Percentiles rank a stretch among this genome's conserved stretches.
These are phyloP conservation scores for Venusia cambrica DNA, from an alignment of 2,888 invertebrate genomes.

Conservation along the genomic window DNA sequence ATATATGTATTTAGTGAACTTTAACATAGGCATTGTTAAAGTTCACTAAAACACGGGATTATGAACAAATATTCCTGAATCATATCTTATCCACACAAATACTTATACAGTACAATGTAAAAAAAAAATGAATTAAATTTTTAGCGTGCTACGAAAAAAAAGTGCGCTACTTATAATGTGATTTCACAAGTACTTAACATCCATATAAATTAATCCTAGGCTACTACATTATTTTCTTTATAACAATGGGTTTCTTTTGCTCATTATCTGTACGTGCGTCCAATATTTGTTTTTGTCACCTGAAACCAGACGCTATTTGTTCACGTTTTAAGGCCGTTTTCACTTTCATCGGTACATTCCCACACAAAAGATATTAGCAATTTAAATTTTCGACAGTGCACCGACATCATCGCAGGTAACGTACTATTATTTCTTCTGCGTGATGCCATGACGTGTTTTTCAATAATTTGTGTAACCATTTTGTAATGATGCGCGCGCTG, in stretches of 20 bases:
- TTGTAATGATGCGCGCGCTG: slow-evolving; percentile 11
- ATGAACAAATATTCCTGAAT: no score
- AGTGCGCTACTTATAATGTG: no score
- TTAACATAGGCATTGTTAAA: no score
- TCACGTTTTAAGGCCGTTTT: slow-evolving; percentile 73
- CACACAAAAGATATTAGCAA: slow-evolving; percentile 37
- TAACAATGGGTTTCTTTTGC: slow-evolving; percentile 26
- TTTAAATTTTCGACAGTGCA: slow-evolving; percentile 34
- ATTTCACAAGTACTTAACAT: no score
- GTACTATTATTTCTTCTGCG: slow-evolving; percentile 2
- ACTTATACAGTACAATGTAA: no score
- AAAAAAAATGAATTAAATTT: no score
- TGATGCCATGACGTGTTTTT: slow-evolving; percentile 12
- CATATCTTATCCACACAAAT: no score
- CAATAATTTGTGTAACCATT: slow-evolving; percentile 13
- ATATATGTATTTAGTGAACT: no score
- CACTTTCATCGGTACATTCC: slow-evolving; percentile 63
- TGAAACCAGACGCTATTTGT: slow-evolving; percentile 51
- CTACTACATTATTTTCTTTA: slow-evolving; percentile 13
- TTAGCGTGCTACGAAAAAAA: no score
- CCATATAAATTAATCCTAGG: slow-evolving; percentile 8
- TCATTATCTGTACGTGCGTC: slow-evolving; percentile 51
- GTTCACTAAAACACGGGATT: no score
- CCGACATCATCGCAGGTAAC: slow-evolving; percentile 6
- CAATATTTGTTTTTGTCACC: slow-evolving; percentile 71